These are phyloP conservation scores for Spisula subtruncata DNA, from an alignment of 2,888 invertebrate genomes.

Conservation along the genomic window DNA sequence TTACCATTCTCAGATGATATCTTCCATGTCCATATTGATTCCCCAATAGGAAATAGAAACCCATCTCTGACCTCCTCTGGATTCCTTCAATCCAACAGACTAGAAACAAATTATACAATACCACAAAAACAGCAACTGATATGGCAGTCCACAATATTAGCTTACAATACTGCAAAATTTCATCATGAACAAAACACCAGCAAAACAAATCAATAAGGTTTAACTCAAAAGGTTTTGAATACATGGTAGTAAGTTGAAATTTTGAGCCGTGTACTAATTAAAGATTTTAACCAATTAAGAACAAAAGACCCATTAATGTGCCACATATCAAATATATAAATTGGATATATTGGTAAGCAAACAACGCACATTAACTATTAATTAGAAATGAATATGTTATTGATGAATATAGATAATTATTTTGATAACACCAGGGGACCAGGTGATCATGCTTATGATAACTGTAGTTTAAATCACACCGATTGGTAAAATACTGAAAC, in stretches of 20 bases:
- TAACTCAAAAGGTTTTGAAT: neutral
- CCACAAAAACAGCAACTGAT: neutral
- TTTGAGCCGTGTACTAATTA: neutral
- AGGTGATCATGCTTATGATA: neutral
- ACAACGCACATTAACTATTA: neutral
- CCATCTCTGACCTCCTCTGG: slow-evolving; percentile 15
- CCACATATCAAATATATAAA: neutral
- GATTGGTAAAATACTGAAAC: neutral
- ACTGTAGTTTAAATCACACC: neutral
- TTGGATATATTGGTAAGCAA: slow-evolving; percentile 8
- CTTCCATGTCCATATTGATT: neutral
- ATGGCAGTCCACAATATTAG: neutral
- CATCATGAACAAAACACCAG: neutral
- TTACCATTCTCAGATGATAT: slow-evolving; percentile 11
- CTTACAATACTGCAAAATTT: slow-evolving; percentile 13
- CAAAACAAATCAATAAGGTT: neutral
- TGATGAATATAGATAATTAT: neutral
- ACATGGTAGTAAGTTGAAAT: neutral
- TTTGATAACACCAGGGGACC: neutral
- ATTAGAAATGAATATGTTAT: slow-evolving; percentile 16
- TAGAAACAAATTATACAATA: slow-evolving; percentile 7
- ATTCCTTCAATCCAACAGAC: slow-evolving; percentile 16
- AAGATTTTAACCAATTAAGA: neutral
- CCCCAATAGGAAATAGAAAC: neutral
- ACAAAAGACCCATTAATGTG: neutral